Evolutionary conservation across 2,113 vertebrate genomes (phyloP).

Genomic region (Entomyzon cyanotis): DNA sequence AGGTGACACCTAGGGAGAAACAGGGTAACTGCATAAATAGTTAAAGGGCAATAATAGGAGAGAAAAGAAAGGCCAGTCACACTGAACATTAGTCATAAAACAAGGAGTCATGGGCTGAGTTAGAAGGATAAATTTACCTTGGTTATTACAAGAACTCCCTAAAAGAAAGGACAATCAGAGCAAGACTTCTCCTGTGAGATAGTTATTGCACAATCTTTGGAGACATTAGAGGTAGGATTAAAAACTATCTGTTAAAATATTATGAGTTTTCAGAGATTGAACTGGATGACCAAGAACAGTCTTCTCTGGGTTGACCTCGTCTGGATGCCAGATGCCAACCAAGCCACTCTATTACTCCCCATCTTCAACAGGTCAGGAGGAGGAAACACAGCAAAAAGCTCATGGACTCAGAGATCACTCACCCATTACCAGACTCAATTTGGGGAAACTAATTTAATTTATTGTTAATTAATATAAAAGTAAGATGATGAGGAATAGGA

Average conservation of each 20-base stretch:
- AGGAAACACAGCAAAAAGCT: not conserved
- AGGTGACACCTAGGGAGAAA: not conserved
- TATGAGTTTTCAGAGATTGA: not conserved
- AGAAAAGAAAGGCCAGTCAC: not conserved
- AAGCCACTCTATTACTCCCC: not conserved
- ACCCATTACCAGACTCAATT: rapidly evolving
- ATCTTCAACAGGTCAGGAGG: rapidly evolving
- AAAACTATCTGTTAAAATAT: not conserved
- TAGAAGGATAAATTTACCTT: not conserved
- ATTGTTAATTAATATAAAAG: not conserved
- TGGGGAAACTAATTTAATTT: not conserved
- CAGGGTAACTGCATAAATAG: not conserved
- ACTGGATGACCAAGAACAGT: not conserved
- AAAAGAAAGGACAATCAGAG: not conserved
- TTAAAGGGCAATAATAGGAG: not conserved
- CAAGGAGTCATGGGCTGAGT: not conserved
- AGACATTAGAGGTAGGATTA: not conserved
- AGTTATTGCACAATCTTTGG: not conserved
- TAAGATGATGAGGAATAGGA: not conserved
- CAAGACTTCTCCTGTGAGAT: not conserved
- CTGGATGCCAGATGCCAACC: rapidly evolving
- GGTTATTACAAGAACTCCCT: not conserved
- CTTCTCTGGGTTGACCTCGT: not conserved
- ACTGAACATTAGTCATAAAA: not conserved
- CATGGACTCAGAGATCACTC: not conserved